Evolutionary conservation across 1,140 invertebrate species (phyloP), one percentile per base, ranked within the genome.

Genomic region (Drosophila orena): DNA sequence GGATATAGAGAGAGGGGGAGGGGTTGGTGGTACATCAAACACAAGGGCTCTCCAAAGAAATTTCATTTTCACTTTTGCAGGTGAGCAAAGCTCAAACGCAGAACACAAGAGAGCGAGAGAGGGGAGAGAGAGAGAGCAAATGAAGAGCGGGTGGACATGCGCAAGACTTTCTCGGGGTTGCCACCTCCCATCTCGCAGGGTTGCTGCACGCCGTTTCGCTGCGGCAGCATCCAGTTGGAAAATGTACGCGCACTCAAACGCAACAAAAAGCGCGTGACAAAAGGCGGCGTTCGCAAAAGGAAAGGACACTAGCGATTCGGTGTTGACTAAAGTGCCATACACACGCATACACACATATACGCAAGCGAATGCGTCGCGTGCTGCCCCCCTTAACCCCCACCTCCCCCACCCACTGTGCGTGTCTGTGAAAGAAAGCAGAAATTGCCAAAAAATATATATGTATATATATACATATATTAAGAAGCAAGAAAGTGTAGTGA

Each of bases 61-160:
- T 86, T 86, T 86, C 83, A 89, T 76, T 86, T 86, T 86, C 83
- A 86, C 74, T 86, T 86, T 72, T 50, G 83, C 83, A 86, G 83
- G 75, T 86, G 79, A 86, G 83, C 43, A 20, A 62, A 68, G 38
- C 50, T 35, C 17, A 17, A 34, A 47, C 50, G 37, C 24, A 14
- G 37, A 54, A 17, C 0, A 1, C 17, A 17, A 42, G 56, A 47
- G 58, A 38, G 37, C 4, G 37, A 38, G 37, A 37, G 35, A 3
- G 4, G 4, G 2, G 35, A 10, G 7, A 47, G 14, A 52, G n/a
- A 68, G 20, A 54, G 46, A 22, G 22, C 10, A 11, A 30, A 43
- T 24, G 10, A 46, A 69, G 50, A 66, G 81, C 46, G 46, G 5
- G 14, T 47, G 50, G 44, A 53, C 77, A 85, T 85, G 81, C 81